These are phyloP conservation scores for Disparrhopalites patrizii DNA, from an alignment of 2,888 invertebrate species.

Conservation along the genomic window DNA sequence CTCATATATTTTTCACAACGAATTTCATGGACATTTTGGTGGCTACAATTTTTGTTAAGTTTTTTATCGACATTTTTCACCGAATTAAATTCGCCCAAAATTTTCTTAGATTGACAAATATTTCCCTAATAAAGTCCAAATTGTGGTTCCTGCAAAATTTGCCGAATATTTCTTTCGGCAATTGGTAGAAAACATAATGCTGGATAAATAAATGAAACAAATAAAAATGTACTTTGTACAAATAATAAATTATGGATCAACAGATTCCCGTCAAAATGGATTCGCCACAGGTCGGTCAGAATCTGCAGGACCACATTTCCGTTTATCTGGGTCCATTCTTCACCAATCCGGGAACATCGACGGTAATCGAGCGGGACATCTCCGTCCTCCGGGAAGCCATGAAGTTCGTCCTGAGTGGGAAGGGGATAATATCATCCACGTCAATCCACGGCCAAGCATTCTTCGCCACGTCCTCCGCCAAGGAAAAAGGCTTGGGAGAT, in stretches of 20 bases:
- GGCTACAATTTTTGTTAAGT: too few relatives aligned
- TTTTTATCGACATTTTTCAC: too few relatives aligned
- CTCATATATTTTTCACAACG: too few relatives aligned
- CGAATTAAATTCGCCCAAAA: too few relatives aligned
- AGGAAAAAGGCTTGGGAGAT: constrained; percentile 36
- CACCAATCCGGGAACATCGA: constrained; percentile 19
- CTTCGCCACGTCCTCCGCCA: constrained; percentile 36
- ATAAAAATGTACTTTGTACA: neutral
- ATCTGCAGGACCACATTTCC: constrained; percentile 38
- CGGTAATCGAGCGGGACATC: constrained; percentile 6
- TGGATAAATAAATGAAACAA: too few relatives aligned
- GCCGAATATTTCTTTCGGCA: too few relatives aligned
- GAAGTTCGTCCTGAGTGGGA: constrained; percentile 14
- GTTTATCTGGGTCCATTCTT: constrained; percentile 40
- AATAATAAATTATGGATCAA: too few relatives aligned
- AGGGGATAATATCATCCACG: constrained; percentile 29
- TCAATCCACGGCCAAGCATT: constrained; percentile 36
- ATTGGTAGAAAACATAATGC: too few relatives aligned
- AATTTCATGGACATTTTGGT: too few relatives aligned
- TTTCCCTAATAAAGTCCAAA: too few relatives aligned
- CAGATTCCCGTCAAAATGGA: constrained; percentile 39
- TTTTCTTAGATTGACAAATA: too few relatives aligned
- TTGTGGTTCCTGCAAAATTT: too few relatives aligned
- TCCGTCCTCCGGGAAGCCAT: neutral
- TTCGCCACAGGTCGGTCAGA: constrained; percentile 41